These are phyloP conservation scores for Tetrao urogallus DNA, from an alignment of 2,113 vertebrate genomes.

Conservation along the genomic window DNA sequence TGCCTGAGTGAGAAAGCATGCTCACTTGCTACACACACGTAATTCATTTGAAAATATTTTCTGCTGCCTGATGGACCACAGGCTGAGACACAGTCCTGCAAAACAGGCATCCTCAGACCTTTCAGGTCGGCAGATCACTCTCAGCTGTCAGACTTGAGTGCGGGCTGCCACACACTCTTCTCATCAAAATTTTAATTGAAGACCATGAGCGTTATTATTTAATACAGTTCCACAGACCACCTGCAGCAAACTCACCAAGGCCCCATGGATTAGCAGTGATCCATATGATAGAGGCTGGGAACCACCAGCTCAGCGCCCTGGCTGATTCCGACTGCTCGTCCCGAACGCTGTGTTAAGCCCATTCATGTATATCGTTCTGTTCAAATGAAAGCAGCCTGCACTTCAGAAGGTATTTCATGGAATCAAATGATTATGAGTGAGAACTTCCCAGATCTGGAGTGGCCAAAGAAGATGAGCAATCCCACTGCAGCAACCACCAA, in stretches of 20 bases:
- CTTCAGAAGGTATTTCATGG: not conserved
- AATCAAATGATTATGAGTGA: not conserved
- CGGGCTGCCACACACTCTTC: not conserved
- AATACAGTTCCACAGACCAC: not conserved
- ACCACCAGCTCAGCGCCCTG: not conserved
- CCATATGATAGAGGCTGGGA: not conserved
- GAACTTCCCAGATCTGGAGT: not conserved
- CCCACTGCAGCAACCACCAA: not conserved
- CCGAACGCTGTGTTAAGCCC: not conserved
- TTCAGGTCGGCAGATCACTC: not conserved
- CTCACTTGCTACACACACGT: not conserved
- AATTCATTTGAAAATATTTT: not conserved
- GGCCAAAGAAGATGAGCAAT: not conserved
- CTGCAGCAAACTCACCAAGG: not conserved
- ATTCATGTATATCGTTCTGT: not conserved
- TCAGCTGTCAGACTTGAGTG: not conserved
- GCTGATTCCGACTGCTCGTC: not conserved
- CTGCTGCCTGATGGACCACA: not conserved
- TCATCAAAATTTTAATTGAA: not conserved
- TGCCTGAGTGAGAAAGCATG: not conserved
- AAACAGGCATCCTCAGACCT: not conserved
- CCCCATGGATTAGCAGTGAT: not conserved
- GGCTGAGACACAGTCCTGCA: not conserved
- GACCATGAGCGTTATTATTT: not conserved
- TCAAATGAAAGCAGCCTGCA: not conserved